Evolutionary conservation across 2,888 invertebrate genomes (phyloP), one percentile per base, ranked within the genome.

Genomic region (Steinernema hermaphroditum): DNA sequence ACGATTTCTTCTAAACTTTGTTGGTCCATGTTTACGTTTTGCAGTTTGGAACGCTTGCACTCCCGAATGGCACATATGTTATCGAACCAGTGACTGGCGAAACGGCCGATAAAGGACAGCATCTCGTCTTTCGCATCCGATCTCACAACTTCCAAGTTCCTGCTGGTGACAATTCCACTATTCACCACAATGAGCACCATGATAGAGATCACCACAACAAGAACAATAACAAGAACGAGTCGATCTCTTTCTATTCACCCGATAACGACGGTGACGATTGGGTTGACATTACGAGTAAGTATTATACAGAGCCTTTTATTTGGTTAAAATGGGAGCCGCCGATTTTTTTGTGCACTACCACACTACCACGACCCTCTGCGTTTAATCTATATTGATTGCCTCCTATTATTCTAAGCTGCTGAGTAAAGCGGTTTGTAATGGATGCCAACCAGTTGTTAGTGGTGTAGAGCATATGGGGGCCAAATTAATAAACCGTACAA

Each of bases 41-140:
- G 69, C 74, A 85, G 83, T 85, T 80, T 72, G 85, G 85, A 68
- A 76, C 83, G 69, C 79, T 85, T 41, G 82, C 81, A 8, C 75
- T 85, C n/a, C 77, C 78, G 27, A 77, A 79, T 57, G 85, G 85
- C 22, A 76, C 84, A 22, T 83, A 82, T 69, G 73, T 83, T 14
- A 83, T 85, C 70, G 84, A 84, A 69, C 84, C 84, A 16, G 62
- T 62, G 44, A 69, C 19, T n/a, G 41, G 69, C 29, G 32, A 62
- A 62, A 32, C 37, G 4, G 29, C 29, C 32, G 62, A 62, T 27
- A 62, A 62, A 32, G 34, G 32, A 14, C 62, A 62, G 19, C 62
- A 62, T 62, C 62, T 62, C 34, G 62, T 62, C 32, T 62, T 62
- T 34, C 62, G 62, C n/a, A 32, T 62, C 19, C 29, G 62, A 62